Percentiles rank a stretch among this genome's conserved stretches.
These are phyloP conservation scores for Numenius arquata DNA, from an alignment of 2,113 vertebrate species.

Conservation along the genomic window DNA sequence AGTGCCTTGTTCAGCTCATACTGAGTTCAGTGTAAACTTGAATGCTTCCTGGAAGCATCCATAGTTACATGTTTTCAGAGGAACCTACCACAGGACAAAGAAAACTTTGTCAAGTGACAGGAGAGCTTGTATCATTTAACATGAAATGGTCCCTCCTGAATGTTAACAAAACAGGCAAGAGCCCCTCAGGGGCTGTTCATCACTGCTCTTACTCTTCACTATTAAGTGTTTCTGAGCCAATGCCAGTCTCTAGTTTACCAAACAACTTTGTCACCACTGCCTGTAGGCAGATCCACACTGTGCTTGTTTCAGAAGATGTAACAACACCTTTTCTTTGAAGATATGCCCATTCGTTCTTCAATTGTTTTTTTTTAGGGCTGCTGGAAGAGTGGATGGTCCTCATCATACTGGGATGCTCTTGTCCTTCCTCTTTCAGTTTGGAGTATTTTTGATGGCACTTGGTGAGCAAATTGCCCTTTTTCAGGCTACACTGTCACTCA, in stretches of 20 bases:
- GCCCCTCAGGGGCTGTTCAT: not conserved
- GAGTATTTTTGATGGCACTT: not conserved
- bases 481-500: not conserved
- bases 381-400: not conserved
- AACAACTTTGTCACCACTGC: not conserved
- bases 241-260: not conserved
- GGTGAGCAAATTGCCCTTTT: slow-evolving; percentile 1
- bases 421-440: not conserved
- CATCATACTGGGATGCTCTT: not conserved
- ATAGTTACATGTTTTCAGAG: not conserved
- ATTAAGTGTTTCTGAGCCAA: not conserved
- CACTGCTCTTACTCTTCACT: not conserved
- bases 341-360: not conserved
- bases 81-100: not conserved
- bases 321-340: not conserved
- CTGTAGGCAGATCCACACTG: not conserved
- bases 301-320: not conserved
- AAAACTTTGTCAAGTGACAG: not conserved
- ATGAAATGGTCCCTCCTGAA: not conserved
- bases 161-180: not conserved
- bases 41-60: not conserved
- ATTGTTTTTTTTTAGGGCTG: not conserved
- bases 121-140: not conserved
- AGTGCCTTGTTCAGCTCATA: not conserved
- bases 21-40: not conserved